Percentiles rank a stretch among this genome's conserved stretches.
Evolutionary conservation across 2,797 vertebrate genomes (phyloP).

Genomic region (Siniperca obscura): DNA sequence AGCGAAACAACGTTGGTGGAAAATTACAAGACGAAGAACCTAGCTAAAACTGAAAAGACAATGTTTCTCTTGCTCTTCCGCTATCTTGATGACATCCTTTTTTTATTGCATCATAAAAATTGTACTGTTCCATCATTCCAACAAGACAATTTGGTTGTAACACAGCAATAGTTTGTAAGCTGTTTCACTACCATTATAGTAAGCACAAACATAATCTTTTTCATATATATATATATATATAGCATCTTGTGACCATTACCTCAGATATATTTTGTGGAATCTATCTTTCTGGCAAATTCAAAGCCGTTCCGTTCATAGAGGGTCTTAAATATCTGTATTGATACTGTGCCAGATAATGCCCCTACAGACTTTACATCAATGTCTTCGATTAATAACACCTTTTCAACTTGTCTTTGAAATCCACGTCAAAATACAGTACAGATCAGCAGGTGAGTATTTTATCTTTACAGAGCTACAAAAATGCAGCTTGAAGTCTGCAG

Average conservation of each 20-base stretch:
- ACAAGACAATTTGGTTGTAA: conserved; percentile 20
- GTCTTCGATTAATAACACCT: conserved; percentile 36
- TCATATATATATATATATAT: background rate
- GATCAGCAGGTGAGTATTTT: conserved; percentile 27
- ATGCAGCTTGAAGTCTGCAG: conserved; percentile 10
- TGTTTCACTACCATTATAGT: background rate
- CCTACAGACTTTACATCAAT: conserved; percentile 19
- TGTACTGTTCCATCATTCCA: conserved; percentile 36
- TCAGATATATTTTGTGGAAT: conserved; percentile 15
- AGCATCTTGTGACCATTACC: background rate
- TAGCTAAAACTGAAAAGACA: conserved; percentile 37
- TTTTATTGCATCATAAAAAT: conserved; percentile 38
- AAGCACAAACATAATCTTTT: conserved; percentile 12
- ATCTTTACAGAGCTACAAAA: conserved; percentile 14
- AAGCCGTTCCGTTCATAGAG: conserved; percentile 1
- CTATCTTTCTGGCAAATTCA: conserved; percentile 7
- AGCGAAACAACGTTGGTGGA: conserved; percentile 41
- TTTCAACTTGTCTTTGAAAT: conserved; percentile 6
- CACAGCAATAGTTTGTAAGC: conserved; percentile 10
- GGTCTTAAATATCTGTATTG: conserved; percentile 7
- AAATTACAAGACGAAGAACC: conserved; percentile 23
- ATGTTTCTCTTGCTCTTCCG: conserved; percentile 31
- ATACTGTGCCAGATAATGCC: conserved; percentile 29
- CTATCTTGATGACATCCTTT: conserved; percentile 25
- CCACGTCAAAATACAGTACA: background rate